Base-by-base conservation (phyloP, 2,797 vertebrate species). In the Melanogrammus aeglefinus region DNA sequence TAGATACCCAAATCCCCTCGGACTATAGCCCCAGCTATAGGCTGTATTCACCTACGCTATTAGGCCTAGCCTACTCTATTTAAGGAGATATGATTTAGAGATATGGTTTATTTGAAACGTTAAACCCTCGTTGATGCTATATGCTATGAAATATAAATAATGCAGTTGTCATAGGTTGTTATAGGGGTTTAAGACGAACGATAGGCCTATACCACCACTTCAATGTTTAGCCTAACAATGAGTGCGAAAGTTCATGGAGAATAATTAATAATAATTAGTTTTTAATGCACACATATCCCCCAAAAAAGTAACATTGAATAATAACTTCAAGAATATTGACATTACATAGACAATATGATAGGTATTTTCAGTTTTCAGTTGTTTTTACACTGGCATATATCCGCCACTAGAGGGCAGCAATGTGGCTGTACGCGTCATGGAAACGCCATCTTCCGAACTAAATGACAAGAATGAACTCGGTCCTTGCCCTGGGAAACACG, bases 331-430 rank as follows among this genome's bases (percentile, higher is more conserved):
- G n/a, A n/a, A 31, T 31, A 31, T 31, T 31, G 31, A 33, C 31
- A 33, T 33, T 33, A 2, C 31, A 33, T 33, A 33, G 31, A 33
- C 4, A 33, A 33, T 33, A 33, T 33, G 31, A 33, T 33, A 33
- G 31, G 3, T 31, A 33, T 33, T 41, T 47, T 47, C 10, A 13
- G 4, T 57, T 57, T 63, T 63, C 21, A 24, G 57, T 63, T 63
- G n/a, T 8, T n/a, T n/a, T 24, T 63, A 21, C 4, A 24, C 0
- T 16, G 3, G 39, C 89, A 89, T 83, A 10, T 94, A 94, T 18
- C 87, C 92, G 2, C 79, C 91, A 75, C 76, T 76, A 35, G 86
- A 90, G 74, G 90, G 90, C 74, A 89, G 82, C 4, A 93, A 13
- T 2, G 81, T 74, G 29, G 72, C 16, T 1, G 81, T 74, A 24